Evolutionary conservation across 1,140 invertebrate genomes (phyloP), one percentile per base, ranked within the genome.

Genomic region (Dreissena polymorpha): DNA sequence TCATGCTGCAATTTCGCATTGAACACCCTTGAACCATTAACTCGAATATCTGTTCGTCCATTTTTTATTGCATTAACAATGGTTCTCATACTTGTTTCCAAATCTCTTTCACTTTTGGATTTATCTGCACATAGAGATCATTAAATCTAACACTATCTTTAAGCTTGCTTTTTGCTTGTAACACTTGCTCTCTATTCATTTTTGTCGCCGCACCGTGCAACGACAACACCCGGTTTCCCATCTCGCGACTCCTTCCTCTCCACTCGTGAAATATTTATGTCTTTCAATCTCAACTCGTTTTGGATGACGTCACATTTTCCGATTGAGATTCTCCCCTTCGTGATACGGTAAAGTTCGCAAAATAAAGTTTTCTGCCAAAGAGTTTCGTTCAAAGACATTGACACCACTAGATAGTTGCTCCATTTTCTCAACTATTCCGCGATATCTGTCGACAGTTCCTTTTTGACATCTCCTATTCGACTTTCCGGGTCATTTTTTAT

Each of bases 111-210:
- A 71, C 69, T 71, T 71, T 71, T 71, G 12, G 69, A 50, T 71
- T 71, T 71, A 71, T 71, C 69, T 21, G 18, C 25, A 71, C 53
- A 23, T 51, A 71, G 12, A 71, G 12, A 21, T 71, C 29, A 50
- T 23, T 51, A 71, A 50, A 71, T 71, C 53, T 71, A 16, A n/a
- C 53, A n/a, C 53, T 12, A 50, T n/a, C 39, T 23, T 50, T 71
- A 51, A 71, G 53, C n/a, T 71, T 71, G 25, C 18, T 71, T n/a
- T 71, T 71, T 71, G n/a, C n/a, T n/a, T n/a, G n/a, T n/a, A n/a
- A n/a, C n/a, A n/a, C n/a, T n/a, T n/a, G 50, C 23, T 71, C 69
- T 50, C 18, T 71, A n/a, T 71, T 71, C 69, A 71, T 50, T 71
- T 50, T 51, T 51, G 53, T 51, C 53, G 18, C n/a, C n/a, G 18